Conservation (phyloP, 2,888 invertebrate species). For the Lymantria monacha region DNA sequence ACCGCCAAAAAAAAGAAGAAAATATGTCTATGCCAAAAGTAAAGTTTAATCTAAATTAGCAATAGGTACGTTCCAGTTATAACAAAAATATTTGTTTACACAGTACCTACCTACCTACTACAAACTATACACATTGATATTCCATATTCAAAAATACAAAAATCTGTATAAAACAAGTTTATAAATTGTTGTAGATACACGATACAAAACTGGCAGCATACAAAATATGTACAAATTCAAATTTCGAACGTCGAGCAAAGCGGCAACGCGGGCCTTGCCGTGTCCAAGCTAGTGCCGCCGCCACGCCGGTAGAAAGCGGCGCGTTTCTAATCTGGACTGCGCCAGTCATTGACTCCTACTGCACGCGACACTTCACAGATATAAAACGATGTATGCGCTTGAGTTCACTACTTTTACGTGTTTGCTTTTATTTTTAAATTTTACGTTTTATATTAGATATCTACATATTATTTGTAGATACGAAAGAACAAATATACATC, state of each 20-base stretch:
- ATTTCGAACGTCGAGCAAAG: conserved; percentile 30
- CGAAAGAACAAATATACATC: too few relatives aligned
- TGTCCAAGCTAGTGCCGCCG: conserved; percentile 61
- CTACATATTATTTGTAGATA: background rate
- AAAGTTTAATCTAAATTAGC: too few relatives aligned
- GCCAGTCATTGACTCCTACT: conserved; percentile 75
- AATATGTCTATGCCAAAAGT: too few relatives aligned
- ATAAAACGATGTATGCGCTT: conserved; percentile 8
- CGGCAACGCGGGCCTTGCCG: conserved; percentile 56
- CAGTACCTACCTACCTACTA: too few relatives aligned
- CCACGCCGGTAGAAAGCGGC: conserved; percentile 65
- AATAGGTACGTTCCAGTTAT: too few relatives aligned
- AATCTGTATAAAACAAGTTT: too few relatives aligned
- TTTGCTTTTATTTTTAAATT: background rate
- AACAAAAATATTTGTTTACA: too few relatives aligned
- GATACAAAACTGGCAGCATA: conserved; percentile 16
- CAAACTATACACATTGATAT: too few relatives aligned
- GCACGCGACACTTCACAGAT: conserved; percentile 37
- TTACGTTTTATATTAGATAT: background rate
- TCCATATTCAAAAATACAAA: too few relatives aligned
- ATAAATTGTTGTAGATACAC: background rate
- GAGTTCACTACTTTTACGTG: background rate
- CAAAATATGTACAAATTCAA: conserved; percentile 13
- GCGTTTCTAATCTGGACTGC: conserved; percentile 77
- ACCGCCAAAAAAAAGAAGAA: too few relatives aligned